These are phyloP conservation scores for Ypsolopha sequella DNA, from an alignment of 2,888 invertebrate species.

Conservation along the genomic window DNA sequence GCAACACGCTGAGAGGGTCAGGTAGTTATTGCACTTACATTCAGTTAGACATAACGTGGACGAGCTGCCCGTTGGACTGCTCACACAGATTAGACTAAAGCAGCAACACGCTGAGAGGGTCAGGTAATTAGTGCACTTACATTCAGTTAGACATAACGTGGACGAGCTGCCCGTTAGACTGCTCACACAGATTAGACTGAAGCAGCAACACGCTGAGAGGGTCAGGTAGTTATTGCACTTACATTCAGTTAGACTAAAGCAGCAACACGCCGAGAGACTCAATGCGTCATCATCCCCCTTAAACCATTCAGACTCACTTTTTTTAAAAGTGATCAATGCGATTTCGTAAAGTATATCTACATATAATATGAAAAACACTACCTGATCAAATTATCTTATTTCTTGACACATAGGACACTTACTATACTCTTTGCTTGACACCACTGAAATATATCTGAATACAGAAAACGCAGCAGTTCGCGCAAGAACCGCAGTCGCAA, in stretches of 20 bases:
- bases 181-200: conserved; percentile 91
- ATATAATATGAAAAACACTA: too few relatives aligned
- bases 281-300: too few relatives aligned
- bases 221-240: conserved; percentile 35
- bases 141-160: conserved; percentile 91
- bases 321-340: too few relatives aligned
- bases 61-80: conserved; percentile 92
- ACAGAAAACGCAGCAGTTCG: conserved; percentile 45
- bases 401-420: too few relatives aligned
- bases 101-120: conserved; percentile 64
- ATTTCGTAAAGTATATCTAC: too few relatives aligned
- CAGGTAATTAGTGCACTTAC: conserved; percentile 25
- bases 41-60: conserved; percentile 95
- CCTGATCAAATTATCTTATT: neutral
- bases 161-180: conserved; percentile 96
- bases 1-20: conserved; percentile 54
- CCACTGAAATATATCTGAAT: too few relatives aligned
- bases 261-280: conserved; percentile 55
- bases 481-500: conserved; percentile 50
- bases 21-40: conserved; percentile 22
- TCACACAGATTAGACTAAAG: conserved; percentile 91
- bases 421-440: too few relatives aligned
- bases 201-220: conserved; percentile 65
- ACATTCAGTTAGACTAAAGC: conserved; percentile 80
- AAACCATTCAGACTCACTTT: too few relatives aligned